phyloP scores from a whole-genome alignment of 2,888 invertebrate species.

The Apocheima hispidaria region DNA sequence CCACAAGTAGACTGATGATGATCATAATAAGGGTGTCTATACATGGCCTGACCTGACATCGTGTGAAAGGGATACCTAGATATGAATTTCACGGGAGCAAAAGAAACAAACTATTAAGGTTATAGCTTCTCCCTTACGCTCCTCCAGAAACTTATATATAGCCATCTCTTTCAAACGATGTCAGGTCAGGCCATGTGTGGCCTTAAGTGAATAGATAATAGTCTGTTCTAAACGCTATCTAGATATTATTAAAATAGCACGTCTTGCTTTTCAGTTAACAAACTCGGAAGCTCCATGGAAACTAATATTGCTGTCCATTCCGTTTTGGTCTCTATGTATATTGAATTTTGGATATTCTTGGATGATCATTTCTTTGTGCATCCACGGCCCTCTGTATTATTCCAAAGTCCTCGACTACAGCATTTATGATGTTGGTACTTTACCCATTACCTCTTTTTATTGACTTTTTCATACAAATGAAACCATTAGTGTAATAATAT shows the following conservation, averaged over 20 bases:
- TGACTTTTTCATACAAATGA: constrained; percentile 2
- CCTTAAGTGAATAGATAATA: no score
- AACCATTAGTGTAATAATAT: constrained; percentile 11
- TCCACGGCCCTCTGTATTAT: constrained; percentile 76
- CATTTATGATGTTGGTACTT: constrained; percentile 68
- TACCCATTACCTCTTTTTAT: constrained; percentile 10
- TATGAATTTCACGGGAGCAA: no score
- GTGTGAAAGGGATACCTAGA: no score
- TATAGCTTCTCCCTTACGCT: no score
- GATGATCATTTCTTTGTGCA: constrained; percentile 76
- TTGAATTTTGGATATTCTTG: constrained; percentile 81
- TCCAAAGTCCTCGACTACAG: constrained; percentile 63
- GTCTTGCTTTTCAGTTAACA: constrained; percentile 61
- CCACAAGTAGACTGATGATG: no score
- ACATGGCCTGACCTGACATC: no score
- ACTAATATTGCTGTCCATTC: constrained; percentile 67
- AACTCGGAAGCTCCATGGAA: constrained; percentile 75
- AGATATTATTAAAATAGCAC: not conserved
- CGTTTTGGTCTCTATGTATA: constrained; percentile 76
- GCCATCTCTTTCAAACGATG: no score
- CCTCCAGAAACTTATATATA: no score
- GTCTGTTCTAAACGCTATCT: no score
- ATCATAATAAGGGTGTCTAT: no score
- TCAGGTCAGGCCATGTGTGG: no score
- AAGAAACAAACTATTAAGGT: no score